Evolutionary conservation across 30 jellyfish, hydroid and myxozoan genomes (phyloP).

Genomic region (Aurelia aurita complex sp. Pacific): DNA sequence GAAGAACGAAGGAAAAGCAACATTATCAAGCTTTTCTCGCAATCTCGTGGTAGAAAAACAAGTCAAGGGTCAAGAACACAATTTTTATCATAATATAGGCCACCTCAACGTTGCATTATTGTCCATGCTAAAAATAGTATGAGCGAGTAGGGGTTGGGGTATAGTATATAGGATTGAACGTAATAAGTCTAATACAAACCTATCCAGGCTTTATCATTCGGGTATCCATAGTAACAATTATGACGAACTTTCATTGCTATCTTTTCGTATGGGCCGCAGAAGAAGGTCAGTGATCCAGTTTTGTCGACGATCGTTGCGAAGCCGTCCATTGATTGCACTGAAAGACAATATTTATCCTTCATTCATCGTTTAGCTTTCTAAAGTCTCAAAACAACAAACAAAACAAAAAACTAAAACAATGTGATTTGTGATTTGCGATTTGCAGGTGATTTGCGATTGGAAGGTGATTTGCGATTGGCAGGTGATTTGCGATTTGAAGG

Average conservation of each 20-base stretch:
- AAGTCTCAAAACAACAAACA: no score
- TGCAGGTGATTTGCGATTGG: no score
- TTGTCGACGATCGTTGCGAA: conserved; percentile 25
- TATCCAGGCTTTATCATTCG: background rate
- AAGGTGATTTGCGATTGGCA: no score
- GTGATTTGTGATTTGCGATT: no score
- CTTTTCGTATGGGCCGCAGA: conserved; percentile 19
- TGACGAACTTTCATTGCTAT: background rate
- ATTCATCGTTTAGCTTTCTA: no score
- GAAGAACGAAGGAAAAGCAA: no score
- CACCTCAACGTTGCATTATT: background rate
- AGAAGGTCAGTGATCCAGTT: conserved; percentile 2
- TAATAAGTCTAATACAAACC: background rate
- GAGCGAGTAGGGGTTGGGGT: background rate
- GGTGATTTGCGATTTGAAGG: no score
- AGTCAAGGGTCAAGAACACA: background rate
- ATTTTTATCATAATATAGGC: background rate
- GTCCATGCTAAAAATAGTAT: no score
- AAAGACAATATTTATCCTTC: background rate
- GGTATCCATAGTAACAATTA: background rate
- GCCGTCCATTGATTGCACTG: background rate
- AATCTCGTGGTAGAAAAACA: background rate
- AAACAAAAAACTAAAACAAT: no score
- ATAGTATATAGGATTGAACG: no score
- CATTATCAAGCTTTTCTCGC: no score